phyloP scores from a whole-genome alignment of 2,888 invertebrate species.

The Apamea monoglypha region DNA sequence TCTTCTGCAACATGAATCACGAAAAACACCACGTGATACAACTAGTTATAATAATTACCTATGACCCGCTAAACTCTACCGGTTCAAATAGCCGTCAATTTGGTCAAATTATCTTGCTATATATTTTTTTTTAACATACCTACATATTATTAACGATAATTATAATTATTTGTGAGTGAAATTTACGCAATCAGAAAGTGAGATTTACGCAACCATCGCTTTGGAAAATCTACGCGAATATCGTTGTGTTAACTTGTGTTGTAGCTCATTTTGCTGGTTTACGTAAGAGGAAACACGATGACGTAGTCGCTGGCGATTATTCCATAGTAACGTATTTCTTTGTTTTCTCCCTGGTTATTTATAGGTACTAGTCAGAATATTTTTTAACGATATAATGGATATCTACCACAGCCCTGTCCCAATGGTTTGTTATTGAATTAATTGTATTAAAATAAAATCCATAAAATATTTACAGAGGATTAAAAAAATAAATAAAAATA shows the following conservation, averaged over 20 bases:
- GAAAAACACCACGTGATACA: not conserved
- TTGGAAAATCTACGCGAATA: conserved; percentile 43
- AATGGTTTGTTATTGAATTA: not conserved
- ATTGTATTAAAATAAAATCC: not conserved
- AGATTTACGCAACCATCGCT: conserved; percentile 40
- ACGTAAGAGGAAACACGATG: not conserved
- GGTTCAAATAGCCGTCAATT: conserved; percentile 39
- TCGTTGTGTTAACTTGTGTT: not conserved
- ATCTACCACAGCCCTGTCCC: not conserved
- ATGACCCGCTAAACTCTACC: conserved; percentile 29
- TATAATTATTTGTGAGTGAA: conserved; percentile 47
- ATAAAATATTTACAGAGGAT: not conserved
- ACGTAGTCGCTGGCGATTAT: not conserved
- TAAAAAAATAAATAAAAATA: too few relatives aligned
- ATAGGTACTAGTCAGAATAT: not conserved
- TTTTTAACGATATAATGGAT: not conserved
- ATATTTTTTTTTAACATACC: conserved; percentile 23
- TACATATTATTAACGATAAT: conserved; percentile 41
- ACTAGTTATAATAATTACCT: conserved; percentile 16
- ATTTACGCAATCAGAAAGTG: conserved; percentile 51
- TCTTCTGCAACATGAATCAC: conserved; percentile 7
- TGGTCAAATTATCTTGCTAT: conserved; percentile 35
- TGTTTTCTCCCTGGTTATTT: not conserved
- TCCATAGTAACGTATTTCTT: not conserved
- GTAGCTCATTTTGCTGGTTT: conserved; percentile 14